Base-by-base conservation (phyloP, 2,113 vertebrate genomes). In the Clarias magur region DNA sequence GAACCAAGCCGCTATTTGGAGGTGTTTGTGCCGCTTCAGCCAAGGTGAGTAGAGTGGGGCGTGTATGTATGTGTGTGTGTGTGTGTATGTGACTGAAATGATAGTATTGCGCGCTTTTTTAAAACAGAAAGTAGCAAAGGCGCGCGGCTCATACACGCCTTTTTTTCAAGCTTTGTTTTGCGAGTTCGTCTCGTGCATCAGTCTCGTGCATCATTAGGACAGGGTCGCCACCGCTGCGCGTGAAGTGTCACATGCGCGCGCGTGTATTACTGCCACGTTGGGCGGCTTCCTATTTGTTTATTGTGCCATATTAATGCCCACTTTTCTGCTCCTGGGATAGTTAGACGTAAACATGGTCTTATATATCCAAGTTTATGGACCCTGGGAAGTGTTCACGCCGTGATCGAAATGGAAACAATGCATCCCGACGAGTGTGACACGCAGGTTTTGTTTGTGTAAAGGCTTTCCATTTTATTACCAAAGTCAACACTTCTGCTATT, bases 1-100 rank as follows among this genome's bases (percentile, higher is more conserved):
- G 19, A 83, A 34, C 79, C n/a, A 67, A 79, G 85, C 86, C 79
- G 65, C 27, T 67, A 65, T 80, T 84, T 79, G 90, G 91, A 91
- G 90, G 17, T 68, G 84, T 86, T 85, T 84, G 59, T 60, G 82
- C 87, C 89, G 88, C 90, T 86, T 83, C 89, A 82, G 84, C 76
- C 88, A 93, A 95, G 94, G 95, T 96, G 93, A 95, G 94, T 95
- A 92, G 60, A 95, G 94, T 94, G 92, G 63, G 62, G 60, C 48
- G 86, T 57, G 80, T 38, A 68, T 67, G 84, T 82, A 67, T 25
- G 60, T 89, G 72, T 75, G 57, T 48, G 81, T 78, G 76, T 79
- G 73, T n/a, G 42, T 53, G 73, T 25, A 19, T n/a, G 27, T 34
- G n/a, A 15, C 15, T 34, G 25, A 34, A 38, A 80, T 4, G 27